A percentile compares a stretch with the other conserved stretches of the same genome.
phyloP scores from a whole-genome alignment of 2,113 vertebrate species.

The Prolemur simus region DNA sequence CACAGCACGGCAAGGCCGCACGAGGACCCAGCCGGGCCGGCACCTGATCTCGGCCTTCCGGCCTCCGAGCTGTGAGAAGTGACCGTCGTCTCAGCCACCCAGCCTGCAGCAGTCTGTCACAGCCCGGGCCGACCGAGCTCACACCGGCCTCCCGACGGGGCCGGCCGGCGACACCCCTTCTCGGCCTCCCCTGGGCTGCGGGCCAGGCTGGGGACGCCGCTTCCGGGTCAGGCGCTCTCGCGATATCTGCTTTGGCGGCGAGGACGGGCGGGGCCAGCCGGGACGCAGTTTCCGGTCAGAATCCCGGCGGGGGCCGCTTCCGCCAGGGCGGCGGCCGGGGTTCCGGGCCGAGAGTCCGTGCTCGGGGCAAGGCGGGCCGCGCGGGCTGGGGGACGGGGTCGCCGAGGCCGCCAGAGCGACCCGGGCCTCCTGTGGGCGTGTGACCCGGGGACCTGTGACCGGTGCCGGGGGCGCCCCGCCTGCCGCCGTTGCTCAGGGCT shows the following conservation, averaged over 20 bases:
- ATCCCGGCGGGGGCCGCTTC: not conserved
- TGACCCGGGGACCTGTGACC: too few relatives aligned
- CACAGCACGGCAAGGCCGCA: not conserved
- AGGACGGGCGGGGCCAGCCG: not conserved
- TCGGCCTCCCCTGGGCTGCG: not conserved
- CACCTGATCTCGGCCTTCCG: too few relatives aligned
- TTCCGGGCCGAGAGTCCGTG: rapidly evolving
- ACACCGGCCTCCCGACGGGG: too few relatives aligned
- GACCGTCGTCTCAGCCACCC: not conserved
- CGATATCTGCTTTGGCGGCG: not conserved
- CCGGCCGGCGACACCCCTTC: not conserved
- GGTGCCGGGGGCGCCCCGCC: not conserved
- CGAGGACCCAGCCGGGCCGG: too few relatives aligned
- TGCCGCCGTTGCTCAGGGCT: rapidly evolving
- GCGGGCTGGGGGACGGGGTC: not conserved
- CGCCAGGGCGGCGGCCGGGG: not conserved
- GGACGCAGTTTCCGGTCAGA: not conserved
- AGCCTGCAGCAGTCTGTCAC: not conserved
- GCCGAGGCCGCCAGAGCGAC: not conserved
- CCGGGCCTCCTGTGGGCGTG: not conserved
- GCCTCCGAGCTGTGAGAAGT: not conserved
- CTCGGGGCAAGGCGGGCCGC: rapidly evolving
- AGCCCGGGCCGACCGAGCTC: not conserved
- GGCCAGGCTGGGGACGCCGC: not conserved
- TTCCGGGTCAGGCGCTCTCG: not conserved